Evolutionary conservation across 2,888 invertebrate genomes (phyloP).

Genomic region (Cylindroiulus punctatus): DNA sequence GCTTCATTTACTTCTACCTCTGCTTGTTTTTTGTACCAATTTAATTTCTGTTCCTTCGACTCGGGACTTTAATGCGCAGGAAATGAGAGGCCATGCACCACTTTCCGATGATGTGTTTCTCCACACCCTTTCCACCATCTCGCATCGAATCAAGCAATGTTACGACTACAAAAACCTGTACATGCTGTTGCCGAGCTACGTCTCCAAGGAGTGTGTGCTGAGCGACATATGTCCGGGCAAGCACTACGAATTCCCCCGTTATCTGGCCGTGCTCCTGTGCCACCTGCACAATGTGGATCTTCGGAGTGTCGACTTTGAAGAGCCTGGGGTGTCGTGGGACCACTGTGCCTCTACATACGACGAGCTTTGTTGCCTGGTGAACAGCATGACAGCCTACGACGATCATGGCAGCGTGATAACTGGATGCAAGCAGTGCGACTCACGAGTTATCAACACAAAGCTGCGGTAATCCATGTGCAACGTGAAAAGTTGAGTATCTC

Average conservation of each 20-base stretch:
- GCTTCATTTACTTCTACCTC: not conserved
- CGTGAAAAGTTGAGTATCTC: not conserved
- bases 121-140: not conserved
- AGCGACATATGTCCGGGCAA: conserved; percentile 41
- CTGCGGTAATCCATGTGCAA: not conserved
- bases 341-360: not conserved
- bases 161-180: conserved; percentile 4
- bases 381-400: conserved; percentile 27
- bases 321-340: not conserved
- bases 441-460: not conserved
- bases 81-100: not conserved
- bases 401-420: not conserved
- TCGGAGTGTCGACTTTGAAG: not conserved
- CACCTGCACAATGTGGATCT: conserved; percentile 35
- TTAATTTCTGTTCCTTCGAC: not conserved
- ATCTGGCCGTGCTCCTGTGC: conserved; percentile 40
- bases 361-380: not conserved
- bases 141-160: not conserved
- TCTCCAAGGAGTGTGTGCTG: not conserved
- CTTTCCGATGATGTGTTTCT: conserved; percentile 7
- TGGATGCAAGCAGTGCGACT: not conserved
- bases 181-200: conserved; percentile 47
- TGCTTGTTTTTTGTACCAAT: not conserved
- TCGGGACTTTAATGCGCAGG: not conserved
- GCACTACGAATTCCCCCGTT: conserved; percentile 1